These are phyloP conservation scores for Chiroxiphia lanceolata DNA, from an alignment of 2,797 vertebrate genomes.

Conservation along the genomic window DNA sequence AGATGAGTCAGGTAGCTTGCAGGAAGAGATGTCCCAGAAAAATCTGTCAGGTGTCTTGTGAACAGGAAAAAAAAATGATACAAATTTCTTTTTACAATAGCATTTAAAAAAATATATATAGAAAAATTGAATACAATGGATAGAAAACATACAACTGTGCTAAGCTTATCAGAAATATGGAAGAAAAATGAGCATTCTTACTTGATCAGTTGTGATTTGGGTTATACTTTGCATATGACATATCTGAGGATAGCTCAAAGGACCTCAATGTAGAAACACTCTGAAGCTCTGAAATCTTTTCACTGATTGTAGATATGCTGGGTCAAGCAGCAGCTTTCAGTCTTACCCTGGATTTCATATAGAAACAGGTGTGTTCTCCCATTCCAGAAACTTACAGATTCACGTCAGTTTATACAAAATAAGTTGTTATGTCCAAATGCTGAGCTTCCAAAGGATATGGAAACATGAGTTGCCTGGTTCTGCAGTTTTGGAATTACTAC, in stretches of 20 bases:
- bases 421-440: background rate
- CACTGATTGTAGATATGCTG: background rate
- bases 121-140: background rate
- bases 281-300: background rate
- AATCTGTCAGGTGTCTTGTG: background rate
- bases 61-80: background rate
- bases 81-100: background rate
- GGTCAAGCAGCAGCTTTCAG: background rate
- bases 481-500: background rate
- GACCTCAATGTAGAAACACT: background rate
- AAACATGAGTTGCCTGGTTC: background rate
- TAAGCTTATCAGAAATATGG: background rate
- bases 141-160: background rate
- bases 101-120: background rate
- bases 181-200: background rate
- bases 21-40: background rate
- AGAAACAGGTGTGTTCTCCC: background rate
- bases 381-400: background rate
- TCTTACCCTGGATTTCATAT: background rate
- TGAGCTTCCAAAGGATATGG: background rate
- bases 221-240: background rate
- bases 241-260: background rate
- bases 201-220: background rate
- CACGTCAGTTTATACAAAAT: background rate
- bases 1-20: background rate